A percentile compares a stretch with the other conserved stretches of the same genome.
These are phyloP conservation scores for Crambe crambe DNA, from an alignment of 37 sponge, comb jelly and placozoan genomes.

Conservation along the genomic window DNA sequence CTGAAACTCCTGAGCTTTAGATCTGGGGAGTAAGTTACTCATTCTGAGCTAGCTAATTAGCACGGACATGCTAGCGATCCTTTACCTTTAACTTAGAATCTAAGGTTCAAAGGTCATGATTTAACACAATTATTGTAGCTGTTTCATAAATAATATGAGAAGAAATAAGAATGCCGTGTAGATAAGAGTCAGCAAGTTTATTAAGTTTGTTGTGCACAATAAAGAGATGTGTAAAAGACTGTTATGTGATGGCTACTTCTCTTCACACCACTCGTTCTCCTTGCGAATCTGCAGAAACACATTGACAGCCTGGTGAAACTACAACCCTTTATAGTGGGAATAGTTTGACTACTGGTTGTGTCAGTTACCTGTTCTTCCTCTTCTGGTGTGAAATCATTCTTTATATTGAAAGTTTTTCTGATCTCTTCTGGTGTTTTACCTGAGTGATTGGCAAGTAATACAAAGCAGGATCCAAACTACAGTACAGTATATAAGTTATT, in stretches of 20 bases:
- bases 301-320: too few species aligned
- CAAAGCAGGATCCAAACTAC: background rate
- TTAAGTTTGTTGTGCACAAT: too few species aligned
- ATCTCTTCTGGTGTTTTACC: slow-evolving; percentile 98
- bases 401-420: slow-evolving; percentile 97
- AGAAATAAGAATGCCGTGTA: too few species aligned
- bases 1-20: slow-evolving; percentile 69
- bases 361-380: slow-evolving; percentile 99
- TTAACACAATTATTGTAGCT: too few species aligned
- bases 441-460: background rate
- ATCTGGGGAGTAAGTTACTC: slow-evolving; percentile 55
- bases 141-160: too few species aligned
- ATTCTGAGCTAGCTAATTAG: background rate
- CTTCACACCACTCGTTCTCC: slow-evolving; percentile 99
- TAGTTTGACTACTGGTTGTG: too few species aligned
- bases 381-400: slow-evolving; percentile 99
- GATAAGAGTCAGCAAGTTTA: too few species aligned
- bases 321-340: too few species aligned
- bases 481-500: too few species aligned
- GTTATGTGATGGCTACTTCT: slow-evolving; percentile 37
- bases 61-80: too few species aligned
- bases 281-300: slow-evolving; percentile 67
- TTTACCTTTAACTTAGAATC: too few species aligned
- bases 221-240: too few species aligned
- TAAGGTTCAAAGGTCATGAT: background rate